Evolutionary conservation across 2,797 vertebrate species (phyloP), one percentile per base, ranked within the genome.

Genomic region (Semaprochilodus insignis): DNA sequence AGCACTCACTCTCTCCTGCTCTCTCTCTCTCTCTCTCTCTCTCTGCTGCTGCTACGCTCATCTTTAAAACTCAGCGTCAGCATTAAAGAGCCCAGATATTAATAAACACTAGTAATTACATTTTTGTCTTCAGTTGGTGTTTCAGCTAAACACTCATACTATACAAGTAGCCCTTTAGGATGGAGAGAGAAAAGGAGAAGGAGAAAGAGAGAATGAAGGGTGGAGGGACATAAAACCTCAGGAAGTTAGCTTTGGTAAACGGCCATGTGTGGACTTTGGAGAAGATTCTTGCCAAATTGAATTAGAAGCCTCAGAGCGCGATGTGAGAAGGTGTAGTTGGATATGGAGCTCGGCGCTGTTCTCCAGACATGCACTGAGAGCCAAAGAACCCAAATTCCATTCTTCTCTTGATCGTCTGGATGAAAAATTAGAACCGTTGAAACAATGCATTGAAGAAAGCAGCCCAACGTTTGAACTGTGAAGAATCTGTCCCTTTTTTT

Each of bases 231-330:
- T 59, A 21, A 59, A 59, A 23, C 6, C 52, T 59, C 90, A 92
- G 91, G 91, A 94, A 91, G 91, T 93, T 92, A 48, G 87, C 90
- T 85, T 93, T 92, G 91, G 92, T 91, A 75, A 44, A 51, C 40
- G 65, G 92, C 91, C 93, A 92, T 55, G 59, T 25, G 59, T 62
- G 59, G 59, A 62, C 88, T 91, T 84, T 91, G 88, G 85, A 91
- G 89, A 6, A 27, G 59, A 27, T 25, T 62, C 44, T 48, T 48
- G 44, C 44, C 44, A 48, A 48, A 48, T 62, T 62, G 23, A 62
- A 62, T 25, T 62, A 25, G 23, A 13, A 48, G 44, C 44, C 44
- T 10, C 44, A 48, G 44, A 48, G 80, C 75, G 31, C 88, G 83
- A 25, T 91, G 59, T 88, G 74, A 88, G 85, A 87, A 85, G 82